Base-by-base conservation (phyloP, 2,888 invertebrate genomes). In the Crocallis elinguaria region DNA sequence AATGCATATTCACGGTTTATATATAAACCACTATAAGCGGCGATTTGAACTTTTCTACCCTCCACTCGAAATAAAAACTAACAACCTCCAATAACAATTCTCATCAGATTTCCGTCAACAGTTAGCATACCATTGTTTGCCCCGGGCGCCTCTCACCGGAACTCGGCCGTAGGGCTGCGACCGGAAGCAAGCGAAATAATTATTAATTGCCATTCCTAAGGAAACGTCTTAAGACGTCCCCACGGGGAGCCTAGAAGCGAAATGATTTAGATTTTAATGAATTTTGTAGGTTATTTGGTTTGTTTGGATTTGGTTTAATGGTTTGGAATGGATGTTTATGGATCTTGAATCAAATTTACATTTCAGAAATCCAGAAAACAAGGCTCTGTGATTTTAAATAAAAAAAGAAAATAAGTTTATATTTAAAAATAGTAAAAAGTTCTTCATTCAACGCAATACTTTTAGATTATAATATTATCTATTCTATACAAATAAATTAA, bases 101-200 rank as follows among this genome's bases (percentile, higher is more conserved):
- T 63, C 60, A 66, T 67, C 67, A 68, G 68, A 70, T 71, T 73
- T 71, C 58, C 63, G 58, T 53, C 57, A 57, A 48, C 56, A 56
- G 54, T 63, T 54, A 60, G 66, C 75, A 67, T 67, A 76, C 76
- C 76, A 74, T 74, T 62, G 67, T 66, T 54, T 48, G 51, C 33
- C 51, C 56, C 64, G 61, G 62, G 64, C 62, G 59, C 62, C 52
- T 50, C 51, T 35, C 51, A 46, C 74, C 77, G 86, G 86, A 86
- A 75, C 73, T 73, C 71, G 65, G 77, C 78, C 74, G 76, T 49
- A 46, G 59, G 50, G 60, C 82, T 74, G 82, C 82, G 38, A 86
- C 83, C 87, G 88, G 88, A 89, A 86, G 80, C 84, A 79, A 78
- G 82, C 82, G 88, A 81, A 86, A 89, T 89, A 86, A 89, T 90